Evolutionary conservation across 2,797 vertebrate species (phyloP).

Genomic region (Chiroxiphia lanceolata): DNA sequence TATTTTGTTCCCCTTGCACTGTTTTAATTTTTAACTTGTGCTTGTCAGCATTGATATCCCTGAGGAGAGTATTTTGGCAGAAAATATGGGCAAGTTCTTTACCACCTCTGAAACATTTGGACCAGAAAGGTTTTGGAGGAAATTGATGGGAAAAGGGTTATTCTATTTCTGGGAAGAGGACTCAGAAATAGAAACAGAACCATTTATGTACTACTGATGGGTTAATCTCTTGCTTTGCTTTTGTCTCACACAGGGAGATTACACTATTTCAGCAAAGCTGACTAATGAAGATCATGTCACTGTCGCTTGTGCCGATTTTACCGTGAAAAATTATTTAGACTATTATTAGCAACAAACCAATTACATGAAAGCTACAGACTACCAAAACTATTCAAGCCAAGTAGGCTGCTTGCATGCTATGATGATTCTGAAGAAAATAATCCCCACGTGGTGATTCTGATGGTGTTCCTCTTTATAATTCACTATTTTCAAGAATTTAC

Average conservation of each 20-base stretch:
- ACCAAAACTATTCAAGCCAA: background rate
- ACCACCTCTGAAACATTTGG: background rate
- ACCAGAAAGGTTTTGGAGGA: background rate
- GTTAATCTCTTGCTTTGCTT: background rate
- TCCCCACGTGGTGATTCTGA: background rate
- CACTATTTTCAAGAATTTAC: constrained; percentile 10
- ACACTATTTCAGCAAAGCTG: constrained; percentile 49
- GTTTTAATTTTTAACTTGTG: constrained; percentile 17
- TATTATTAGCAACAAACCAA: background rate
- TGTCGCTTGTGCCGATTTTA: constrained; percentile 69
- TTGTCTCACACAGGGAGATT: constrained; percentile 67
- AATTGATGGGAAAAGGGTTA: background rate
- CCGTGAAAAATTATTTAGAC: constrained; percentile 43
- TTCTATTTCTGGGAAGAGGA: background rate
- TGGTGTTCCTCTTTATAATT: background rate
- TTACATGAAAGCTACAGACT: background rate
- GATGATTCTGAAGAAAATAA: background rate
- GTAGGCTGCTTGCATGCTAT: background rate
- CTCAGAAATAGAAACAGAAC: background rate
- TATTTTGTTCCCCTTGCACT: background rate
- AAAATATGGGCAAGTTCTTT: background rate
- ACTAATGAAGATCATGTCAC: constrained; percentile 48
- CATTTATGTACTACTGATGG: background rate
- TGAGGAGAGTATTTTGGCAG: background rate
- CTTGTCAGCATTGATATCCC: background rate